phyloP scores from a whole-genome alignment of 2,888 invertebrate species.

The Chelonus formosanus region DNA sequence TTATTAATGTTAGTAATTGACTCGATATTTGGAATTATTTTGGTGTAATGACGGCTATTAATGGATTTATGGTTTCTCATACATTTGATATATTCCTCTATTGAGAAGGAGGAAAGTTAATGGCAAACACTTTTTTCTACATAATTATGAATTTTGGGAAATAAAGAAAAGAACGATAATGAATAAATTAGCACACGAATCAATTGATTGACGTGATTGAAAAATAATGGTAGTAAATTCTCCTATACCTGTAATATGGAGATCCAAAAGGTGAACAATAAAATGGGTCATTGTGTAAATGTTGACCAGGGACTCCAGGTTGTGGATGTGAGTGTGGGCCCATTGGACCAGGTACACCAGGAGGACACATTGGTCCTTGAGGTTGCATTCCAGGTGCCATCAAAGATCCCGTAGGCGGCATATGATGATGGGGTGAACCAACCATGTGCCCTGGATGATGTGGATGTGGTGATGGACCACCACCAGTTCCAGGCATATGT shows the following conservation, averaged over 20 bases:
- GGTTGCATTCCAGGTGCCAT: constrained; percentile 59
- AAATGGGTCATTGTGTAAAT: constrained; percentile 69
- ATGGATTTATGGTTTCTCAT: too few relatives aligned
- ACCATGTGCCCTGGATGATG: constrained; percentile 63
- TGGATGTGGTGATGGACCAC: constrained; percentile 58
- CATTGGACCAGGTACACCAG: constrained; percentile 61
- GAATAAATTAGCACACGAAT: too few relatives aligned
- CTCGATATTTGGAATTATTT: too few relatives aligned
- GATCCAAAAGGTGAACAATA: constrained; percentile 71
- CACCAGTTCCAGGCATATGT: constrained; percentile 50
- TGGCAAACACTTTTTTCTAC: too few relatives aligned
- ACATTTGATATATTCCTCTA: too few relatives aligned
- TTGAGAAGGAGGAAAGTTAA: too few relatives aligned
- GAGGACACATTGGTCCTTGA: constrained; percentile 56
- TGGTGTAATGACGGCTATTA: too few relatives aligned
- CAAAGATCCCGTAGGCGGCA: constrained; percentile 49
- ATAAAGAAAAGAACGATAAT: too few relatives aligned
- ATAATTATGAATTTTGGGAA: too few relatives aligned
- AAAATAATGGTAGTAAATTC: too few relatives aligned
- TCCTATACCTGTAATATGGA: constrained; percentile 68
- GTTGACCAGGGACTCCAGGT: constrained; percentile 63
- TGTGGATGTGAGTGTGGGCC: constrained; percentile 57
- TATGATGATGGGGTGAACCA: constrained; percentile 62
- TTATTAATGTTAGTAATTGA: too few relatives aligned
- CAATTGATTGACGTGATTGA: too few relatives aligned